A percentile compares a stretch with the other conserved stretches of the same genome.
Evolutionary conservation across 2,113 vertebrate species (phyloP).

Genomic region (Fregetta grallaria): DNA sequence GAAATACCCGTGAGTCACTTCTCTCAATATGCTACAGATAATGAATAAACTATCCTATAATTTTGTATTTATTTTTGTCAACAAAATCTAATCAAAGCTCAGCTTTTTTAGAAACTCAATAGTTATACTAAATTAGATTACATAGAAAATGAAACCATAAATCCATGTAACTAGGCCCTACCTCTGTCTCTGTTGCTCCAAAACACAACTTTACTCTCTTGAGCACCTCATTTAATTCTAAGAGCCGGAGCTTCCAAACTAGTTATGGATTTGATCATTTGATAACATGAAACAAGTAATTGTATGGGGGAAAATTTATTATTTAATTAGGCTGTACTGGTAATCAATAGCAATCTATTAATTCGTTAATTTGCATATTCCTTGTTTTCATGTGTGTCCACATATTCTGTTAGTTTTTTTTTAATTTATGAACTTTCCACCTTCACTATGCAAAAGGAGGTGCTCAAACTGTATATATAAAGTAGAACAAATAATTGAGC

Average conservation of each 20-base stretch:
- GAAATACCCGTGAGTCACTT: background rate
- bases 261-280: constrained; percentile 73
- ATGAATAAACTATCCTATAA: constrained; percentile 41
- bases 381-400: constrained; percentile 34
- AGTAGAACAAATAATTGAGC: constrained; percentile 51
- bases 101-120: constrained; percentile 64
- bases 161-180: constrained; percentile 48
- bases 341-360: constrained; percentile 73
- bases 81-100: constrained; percentile 72
- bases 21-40: background rate
- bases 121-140: constrained; percentile 74
- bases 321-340: constrained; percentile 66
- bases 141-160: constrained; percentile 77
- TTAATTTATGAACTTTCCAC: constrained; percentile 40
- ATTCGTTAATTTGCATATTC: constrained; percentile 66
- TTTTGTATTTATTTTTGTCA: constrained; percentile 69
- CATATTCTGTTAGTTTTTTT: constrained; percentile 40
- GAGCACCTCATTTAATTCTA: constrained; percentile 69
- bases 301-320: constrained; percentile 68
- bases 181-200: constrained; percentile 19
- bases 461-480: constrained; percentile 23
- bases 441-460: constrained; percentile 1
- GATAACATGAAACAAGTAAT: constrained; percentile 67
- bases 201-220: constrained; percentile 54
- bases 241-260: constrained; percentile 46